These are phyloP conservation scores for Eilema griseolum DNA, from an alignment of 2,888 invertebrate species.

Conservation along the genomic window DNA sequence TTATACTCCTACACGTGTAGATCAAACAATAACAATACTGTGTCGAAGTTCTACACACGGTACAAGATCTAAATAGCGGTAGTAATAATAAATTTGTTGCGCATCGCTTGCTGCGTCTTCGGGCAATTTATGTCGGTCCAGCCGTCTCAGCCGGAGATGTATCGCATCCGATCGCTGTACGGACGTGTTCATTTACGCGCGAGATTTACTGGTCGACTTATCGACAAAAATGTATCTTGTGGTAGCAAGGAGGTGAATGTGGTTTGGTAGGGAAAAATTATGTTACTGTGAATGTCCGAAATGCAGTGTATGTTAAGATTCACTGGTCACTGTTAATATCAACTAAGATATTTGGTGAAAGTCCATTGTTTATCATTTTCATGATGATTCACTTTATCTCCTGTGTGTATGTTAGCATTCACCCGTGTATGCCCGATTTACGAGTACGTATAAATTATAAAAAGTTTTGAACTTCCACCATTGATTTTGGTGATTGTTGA, in stretches of 20 bases:
- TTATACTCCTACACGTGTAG: constrained; percentile 3
- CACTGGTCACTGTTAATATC: no score
- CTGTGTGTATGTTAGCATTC: no score
- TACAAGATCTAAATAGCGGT: constrained; percentile 48
- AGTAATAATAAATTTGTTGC: constrained; percentile 61
- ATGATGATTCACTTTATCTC: no score
- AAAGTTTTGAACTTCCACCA: no score
- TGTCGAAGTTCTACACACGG: constrained; percentile 42
- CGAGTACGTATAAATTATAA: no score
- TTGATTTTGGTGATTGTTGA: no score
- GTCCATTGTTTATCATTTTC: no score
- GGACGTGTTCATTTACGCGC: constrained; percentile 75
- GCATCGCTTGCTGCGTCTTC: constrained; percentile 70
- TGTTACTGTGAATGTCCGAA: no score
- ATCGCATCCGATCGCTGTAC: constrained; percentile 72
- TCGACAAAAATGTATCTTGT: constrained; percentile 8
- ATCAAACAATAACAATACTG: constrained; percentile 19
- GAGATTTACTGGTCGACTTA: constrained; percentile 62
- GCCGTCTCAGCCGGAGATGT: constrained; percentile 68
- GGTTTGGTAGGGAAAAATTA: no score
- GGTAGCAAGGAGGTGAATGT: background rate
- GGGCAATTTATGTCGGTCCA: constrained; percentile 69
- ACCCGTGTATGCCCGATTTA: no score
- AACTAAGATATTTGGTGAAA: no score
- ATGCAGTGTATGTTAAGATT: no score